phyloP scores from a whole-genome alignment of 2,113 vertebrate species.

The Myiozetetes cayanensis region DNA sequence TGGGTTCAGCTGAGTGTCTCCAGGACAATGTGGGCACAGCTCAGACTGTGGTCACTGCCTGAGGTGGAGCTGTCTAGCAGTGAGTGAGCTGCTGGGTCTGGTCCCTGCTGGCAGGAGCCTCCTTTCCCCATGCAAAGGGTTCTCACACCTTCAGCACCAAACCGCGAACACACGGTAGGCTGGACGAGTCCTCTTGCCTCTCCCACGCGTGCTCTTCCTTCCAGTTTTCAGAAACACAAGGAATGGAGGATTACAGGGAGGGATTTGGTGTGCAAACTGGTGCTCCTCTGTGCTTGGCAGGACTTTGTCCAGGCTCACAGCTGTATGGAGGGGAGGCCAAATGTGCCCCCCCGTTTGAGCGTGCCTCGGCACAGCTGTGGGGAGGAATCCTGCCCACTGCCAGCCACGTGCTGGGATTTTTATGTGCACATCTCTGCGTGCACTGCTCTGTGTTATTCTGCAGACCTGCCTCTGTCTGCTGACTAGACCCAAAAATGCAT shows the following conservation, averaged over 20 bases:
- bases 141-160: rapidly evolving
- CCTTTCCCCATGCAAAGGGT: neutral
- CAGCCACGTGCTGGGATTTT: neutral
- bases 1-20: neutral
- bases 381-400: neutral
- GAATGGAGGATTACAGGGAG: neutral
- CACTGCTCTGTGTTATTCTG: neutral
- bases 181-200: neutral
- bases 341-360: neutral
- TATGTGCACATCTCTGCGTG: neutral
- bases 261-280: neutral
- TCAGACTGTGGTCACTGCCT: neutral
- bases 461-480: neutral
- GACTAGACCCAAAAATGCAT: neutral
- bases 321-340: neutral
- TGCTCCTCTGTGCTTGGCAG: neutral
- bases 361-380: neutral
- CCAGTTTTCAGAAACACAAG: rapidly evolving
- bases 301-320: neutral
- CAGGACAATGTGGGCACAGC: neutral
- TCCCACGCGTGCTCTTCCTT: neutral
- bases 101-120: neutral
- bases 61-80: neutral
- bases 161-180: rapidly evolving
- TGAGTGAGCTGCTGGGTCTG: neutral